Evolutionary conservation across 2,797 vertebrate genomes (phyloP).

Genomic region (Gymnothorax javanicus): DNA sequence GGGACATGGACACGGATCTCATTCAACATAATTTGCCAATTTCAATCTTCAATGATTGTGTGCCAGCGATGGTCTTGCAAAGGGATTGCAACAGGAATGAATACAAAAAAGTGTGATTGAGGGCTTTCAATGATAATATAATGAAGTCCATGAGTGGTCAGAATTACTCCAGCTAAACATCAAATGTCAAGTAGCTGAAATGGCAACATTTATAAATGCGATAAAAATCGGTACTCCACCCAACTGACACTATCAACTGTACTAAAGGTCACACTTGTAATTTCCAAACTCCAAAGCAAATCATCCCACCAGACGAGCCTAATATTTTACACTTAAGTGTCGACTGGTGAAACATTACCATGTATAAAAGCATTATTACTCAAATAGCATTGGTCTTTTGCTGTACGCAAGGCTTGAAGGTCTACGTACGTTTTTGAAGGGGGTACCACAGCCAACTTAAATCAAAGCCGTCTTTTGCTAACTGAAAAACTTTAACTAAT

Average conservation of each 20-base stretch:
- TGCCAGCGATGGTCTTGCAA: not conserved
- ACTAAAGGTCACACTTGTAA: not conserved
- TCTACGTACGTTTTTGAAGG: slow-evolving; percentile 51
- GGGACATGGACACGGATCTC: not conserved
- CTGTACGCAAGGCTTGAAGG: slow-evolving; percentile 60
- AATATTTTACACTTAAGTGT: not conserved
- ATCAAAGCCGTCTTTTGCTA: not conserved
- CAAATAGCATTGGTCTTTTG: slow-evolving; percentile 15
- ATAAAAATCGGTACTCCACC: not conserved
- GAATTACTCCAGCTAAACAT: not conserved
- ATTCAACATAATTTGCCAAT: not conserved
- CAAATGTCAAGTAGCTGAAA: not conserved
- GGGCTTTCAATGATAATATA: not conserved
- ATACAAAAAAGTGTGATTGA: not conserved
- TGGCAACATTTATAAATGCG: not conserved
- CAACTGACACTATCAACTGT: not conserved
- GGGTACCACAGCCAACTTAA: not conserved
- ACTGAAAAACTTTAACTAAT: not conserved
- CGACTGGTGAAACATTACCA: too few species aligned
- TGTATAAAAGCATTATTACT: too few species aligned
- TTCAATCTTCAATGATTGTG: not conserved
- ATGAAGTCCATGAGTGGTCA: not conserved
- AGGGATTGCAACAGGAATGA: not conserved
- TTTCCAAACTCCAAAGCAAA: not conserved
- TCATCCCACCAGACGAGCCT: not conserved